Conservation (phyloP, 2,113 vertebrate species). For the Anser cygnoides region DNA sequence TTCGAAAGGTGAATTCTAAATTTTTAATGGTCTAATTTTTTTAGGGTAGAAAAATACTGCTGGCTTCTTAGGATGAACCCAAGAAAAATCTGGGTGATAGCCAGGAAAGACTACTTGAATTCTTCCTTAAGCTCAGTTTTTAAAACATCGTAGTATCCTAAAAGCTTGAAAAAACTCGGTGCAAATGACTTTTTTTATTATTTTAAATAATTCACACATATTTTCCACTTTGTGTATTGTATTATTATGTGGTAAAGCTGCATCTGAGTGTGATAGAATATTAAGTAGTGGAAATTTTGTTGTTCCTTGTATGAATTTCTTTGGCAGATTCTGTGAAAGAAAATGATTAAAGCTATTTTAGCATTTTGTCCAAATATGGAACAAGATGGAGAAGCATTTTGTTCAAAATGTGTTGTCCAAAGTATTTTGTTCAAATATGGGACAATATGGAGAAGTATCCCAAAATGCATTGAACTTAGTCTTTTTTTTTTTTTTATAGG, state of each 20-base stretch:
- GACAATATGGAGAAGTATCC: background rate
- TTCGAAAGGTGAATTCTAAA: background rate
- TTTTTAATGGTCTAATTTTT: background rate
- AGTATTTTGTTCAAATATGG: no score
- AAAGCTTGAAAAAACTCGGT: background rate
- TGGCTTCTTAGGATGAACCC: background rate
- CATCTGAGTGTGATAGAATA: background rate
- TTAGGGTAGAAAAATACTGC: background rate
- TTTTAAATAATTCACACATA: background rate
- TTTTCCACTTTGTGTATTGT: background rate
- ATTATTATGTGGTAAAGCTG: background rate
- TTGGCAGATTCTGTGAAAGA: background rate
- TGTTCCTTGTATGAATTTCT: background rate
- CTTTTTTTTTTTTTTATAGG: slow-evolving; percentile 69
- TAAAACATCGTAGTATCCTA: background rate
- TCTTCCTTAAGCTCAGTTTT: background rate
- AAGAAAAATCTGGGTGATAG: background rate
- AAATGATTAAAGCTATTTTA: background rate
- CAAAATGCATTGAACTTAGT: background rate
- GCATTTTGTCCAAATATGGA: background rate
- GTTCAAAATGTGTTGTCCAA: no score
- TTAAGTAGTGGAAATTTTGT: background rate
- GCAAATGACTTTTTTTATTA: background rate
- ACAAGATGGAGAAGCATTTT: no score
- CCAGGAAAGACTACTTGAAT: background rate